A percentile compares a stretch with the other conserved stretches of the same genome.
Evolutionary conservation across 2,888 invertebrate genomes (phyloP).

Genomic region (Synergus itoensis): DNA sequence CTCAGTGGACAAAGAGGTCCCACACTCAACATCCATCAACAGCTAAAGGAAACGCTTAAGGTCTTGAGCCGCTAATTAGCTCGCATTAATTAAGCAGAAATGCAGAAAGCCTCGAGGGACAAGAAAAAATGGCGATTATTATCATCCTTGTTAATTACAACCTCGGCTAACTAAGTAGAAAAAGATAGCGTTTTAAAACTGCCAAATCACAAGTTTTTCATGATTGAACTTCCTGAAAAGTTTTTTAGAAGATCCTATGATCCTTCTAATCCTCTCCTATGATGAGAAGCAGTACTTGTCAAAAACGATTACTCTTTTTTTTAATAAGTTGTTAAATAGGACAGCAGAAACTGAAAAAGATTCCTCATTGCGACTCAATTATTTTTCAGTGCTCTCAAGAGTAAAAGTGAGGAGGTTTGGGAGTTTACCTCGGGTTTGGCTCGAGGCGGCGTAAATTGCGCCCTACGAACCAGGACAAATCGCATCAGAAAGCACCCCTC

Average conservation of each 20-base stretch:
- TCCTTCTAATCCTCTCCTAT: no score
- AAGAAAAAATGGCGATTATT: constrained; percentile 21
- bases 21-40: constrained; percentile 46
- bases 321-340: not conserved
- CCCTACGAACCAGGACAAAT: constrained; percentile 55
- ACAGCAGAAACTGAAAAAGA: not conserved
- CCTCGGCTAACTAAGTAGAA: not conserved
- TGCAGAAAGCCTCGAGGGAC: not conserved
- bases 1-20: constrained; percentile 36
- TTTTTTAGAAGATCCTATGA: not conserved
- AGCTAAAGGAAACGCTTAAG: constrained; percentile 41
- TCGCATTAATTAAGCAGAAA: constrained; percentile 47
- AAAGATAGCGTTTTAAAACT: not conserved
- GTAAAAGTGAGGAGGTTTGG: constrained; percentile 20
- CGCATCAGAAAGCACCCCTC: constrained; percentile 49
- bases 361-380: constrained; percentile 25
- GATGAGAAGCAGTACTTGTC: no score
- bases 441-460: constrained; percentile 64
- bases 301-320: no score
- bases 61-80: constrained; percentile 51
- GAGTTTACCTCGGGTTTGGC: constrained; percentile 26
- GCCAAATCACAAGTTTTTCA: not conserved
- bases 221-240: not conserved
- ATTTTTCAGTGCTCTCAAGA: constrained; percentile 28
- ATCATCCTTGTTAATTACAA: constrained; percentile 24